Percentiles rank a stretch among this genome's conserved stretches.
Evolutionary conservation across 37 sponge, comb jelly and placozoan genomes (phyloP).

Genomic region (Ephydatia muelleri): DNA sequence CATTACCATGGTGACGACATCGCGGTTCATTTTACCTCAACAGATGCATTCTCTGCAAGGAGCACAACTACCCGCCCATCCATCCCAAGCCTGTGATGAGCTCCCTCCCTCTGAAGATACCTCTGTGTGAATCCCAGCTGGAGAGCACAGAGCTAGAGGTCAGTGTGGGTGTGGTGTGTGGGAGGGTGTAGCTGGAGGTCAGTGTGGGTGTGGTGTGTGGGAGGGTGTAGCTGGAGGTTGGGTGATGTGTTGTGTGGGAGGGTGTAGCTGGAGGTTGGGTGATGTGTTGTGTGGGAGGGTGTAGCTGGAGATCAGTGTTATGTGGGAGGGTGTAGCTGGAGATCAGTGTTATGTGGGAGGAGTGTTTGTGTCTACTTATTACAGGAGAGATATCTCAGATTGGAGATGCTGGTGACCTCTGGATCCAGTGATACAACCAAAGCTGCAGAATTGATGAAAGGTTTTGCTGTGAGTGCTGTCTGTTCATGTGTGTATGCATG

Average conservation of each 20-base stretch:
- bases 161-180: not conserved
- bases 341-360: not conserved
- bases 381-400: slow-evolving; percentile 15
- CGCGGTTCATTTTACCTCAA: no score
- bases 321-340: no score
- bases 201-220: not conserved
- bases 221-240: not conserved
- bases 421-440: not conserved
- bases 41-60: slow-evolving; percentile 81
- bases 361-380: not conserved
- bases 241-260: not conserved
- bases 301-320: no score
- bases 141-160: slow-evolving; percentile 77
- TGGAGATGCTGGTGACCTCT: slow-evolving; percentile 20
- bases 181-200: not conserved
- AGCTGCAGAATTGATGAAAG: slow-evolving; percentile 51
- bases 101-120: slow-evolving; percentile 51
- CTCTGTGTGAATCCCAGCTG: slow-evolving; percentile 66
- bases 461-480: slow-evolving; percentile 73
- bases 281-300: not conserved
- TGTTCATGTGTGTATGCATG: not conserved
- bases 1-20: no score
- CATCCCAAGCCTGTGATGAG: slow-evolving; percentile 82
- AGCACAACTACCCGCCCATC: slow-evolving; percentile 57
- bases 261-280: not conserved